These are phyloP conservation scores for Enteromius paludinosus DNA, from an alignment of 2,797 vertebrate species.

Conservation along the genomic window DNA sequence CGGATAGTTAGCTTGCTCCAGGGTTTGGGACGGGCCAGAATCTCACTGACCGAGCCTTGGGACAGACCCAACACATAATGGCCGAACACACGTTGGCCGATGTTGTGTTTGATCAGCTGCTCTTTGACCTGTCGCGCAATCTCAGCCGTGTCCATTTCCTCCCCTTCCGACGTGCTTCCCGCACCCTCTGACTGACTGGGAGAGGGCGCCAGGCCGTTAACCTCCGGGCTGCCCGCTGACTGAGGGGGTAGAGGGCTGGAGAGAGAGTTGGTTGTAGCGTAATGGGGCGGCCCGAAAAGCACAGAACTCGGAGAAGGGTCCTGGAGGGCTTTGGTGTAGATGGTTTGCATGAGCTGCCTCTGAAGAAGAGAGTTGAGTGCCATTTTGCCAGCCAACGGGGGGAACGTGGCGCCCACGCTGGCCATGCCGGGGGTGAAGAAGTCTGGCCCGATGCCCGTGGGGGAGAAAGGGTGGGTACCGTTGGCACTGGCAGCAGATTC, in stretches of 20 bases:
- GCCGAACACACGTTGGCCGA: slow-evolving; percentile 90
- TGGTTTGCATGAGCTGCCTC: slow-evolving; percentile 92
- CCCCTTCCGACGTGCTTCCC: slow-evolving; percentile 82
- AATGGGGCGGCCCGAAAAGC: slow-evolving; percentile 88
- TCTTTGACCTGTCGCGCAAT: slow-evolving; percentile 92
- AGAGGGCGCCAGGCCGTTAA: slow-evolving; percentile 87
- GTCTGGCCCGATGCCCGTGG: slow-evolving; percentile 88
- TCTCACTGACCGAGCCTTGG: slow-evolving; percentile 90
- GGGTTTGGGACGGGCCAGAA: slow-evolving; percentile 89
- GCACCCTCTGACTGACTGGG: slow-evolving; percentile 89
- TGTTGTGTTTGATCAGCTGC: slow-evolving; percentile 94
- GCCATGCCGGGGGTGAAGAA: slow-evolving; percentile 87
- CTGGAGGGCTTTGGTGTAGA: slow-evolving; percentile 93
- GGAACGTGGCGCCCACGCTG: slow-evolving; percentile 79
- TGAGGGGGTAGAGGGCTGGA: slow-evolving; percentile 65
- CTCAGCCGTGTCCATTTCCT: slow-evolving; percentile 90
- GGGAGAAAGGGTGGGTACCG: slow-evolving; percentile 90
- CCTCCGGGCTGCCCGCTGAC: slow-evolving; percentile 78
- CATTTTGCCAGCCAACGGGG: slow-evolving; percentile 89
- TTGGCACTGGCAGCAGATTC: slow-evolving; percentile 85
- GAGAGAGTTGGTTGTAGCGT: slow-evolving; percentile 87
- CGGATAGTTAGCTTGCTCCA: slow-evolving; percentile 92
- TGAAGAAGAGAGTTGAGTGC: slow-evolving; percentile 91
- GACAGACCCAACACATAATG: slow-evolving; percentile 90
- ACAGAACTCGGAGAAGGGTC: slow-evolving; percentile 83